Evolutionary conservation across 2,797 vertebrate species (phyloP).

Genomic region (Anniella stebbinsi): DNA sequence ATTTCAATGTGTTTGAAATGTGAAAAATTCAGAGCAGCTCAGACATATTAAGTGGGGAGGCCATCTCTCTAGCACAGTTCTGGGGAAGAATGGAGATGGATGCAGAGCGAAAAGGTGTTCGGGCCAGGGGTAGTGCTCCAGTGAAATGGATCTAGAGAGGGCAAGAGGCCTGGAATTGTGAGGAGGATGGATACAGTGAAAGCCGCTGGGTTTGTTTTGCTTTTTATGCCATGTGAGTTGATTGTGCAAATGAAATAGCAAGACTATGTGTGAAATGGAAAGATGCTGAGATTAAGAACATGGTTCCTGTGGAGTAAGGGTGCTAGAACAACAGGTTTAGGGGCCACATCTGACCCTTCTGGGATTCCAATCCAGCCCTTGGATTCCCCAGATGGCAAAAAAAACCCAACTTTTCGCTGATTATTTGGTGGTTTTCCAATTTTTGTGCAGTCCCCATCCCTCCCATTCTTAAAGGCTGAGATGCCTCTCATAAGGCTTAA

Average conservation of each 20-base stretch:
- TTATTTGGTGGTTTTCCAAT: no score
- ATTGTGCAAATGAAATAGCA: neutral
- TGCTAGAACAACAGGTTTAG: neutral
- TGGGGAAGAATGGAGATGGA: neutral
- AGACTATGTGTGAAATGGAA: neutral
- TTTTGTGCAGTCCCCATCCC: no score
- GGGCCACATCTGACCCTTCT: no score
- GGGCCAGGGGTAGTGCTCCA: neutral
- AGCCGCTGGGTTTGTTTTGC: neutral
- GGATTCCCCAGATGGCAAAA: no score
- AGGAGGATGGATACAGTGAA: neutral
- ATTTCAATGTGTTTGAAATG: neutral
- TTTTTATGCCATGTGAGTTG: neutral
- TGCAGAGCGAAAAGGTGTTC: no score
- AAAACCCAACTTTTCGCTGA: no score
- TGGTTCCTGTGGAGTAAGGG: neutral
- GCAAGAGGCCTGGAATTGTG: neutral
- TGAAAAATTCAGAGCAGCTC: neutral
- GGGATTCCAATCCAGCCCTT: no score
- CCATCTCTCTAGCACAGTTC: neutral
- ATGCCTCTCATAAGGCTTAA: no score
- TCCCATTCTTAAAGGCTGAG: no score
- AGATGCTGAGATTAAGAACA: neutral
- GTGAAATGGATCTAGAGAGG: neutral
- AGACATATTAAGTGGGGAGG: neutral